Percentiles rank a stretch among this genome's conserved stretches.
phyloP scores from a whole-genome alignment of 1,140 invertebrate genomes.

The Eupristina koningsbergeri region DNA sequence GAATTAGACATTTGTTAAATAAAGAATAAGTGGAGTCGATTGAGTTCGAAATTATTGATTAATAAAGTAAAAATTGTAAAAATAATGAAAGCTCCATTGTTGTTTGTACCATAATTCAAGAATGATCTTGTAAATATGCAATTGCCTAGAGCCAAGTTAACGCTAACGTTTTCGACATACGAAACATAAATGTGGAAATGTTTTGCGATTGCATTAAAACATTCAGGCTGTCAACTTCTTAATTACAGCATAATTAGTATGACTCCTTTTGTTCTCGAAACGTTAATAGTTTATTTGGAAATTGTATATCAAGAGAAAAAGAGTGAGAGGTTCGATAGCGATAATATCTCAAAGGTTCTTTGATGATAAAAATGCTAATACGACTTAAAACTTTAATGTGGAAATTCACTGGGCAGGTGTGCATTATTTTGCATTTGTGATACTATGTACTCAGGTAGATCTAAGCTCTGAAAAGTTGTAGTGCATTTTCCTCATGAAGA shows the following conservation, averaged over 20 bases:
- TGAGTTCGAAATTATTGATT: not conserved
- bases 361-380: no score
- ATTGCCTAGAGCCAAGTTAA: not conserved
- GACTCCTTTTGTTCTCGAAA: not conserved
- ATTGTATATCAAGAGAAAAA: not conserved
- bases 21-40: not conserved
- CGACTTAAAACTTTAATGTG: not conserved
- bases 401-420: slow-evolving; percentile 48
- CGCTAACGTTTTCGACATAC: not conserved
- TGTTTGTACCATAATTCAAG: not conserved
- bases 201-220: not conserved
- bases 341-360: no score
- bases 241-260: not conserved
- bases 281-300: not conserved
- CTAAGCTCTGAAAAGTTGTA: not conserved
- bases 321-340: not conserved
- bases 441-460: slow-evolving; percentile 9
- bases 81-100: not conserved
- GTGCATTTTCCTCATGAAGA: not conserved
- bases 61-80: not conserved
- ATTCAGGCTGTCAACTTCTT: not conserved
- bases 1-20: not conserved
- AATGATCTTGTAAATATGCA: not conserved
- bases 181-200: not conserved
- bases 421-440: slow-evolving; percentile 1